A percentile compares a stretch with the other conserved stretches of the same genome.
phyloP scores from a whole-genome alignment of 2,888 invertebrate species.

The Mesorhabditis belari region DNA sequence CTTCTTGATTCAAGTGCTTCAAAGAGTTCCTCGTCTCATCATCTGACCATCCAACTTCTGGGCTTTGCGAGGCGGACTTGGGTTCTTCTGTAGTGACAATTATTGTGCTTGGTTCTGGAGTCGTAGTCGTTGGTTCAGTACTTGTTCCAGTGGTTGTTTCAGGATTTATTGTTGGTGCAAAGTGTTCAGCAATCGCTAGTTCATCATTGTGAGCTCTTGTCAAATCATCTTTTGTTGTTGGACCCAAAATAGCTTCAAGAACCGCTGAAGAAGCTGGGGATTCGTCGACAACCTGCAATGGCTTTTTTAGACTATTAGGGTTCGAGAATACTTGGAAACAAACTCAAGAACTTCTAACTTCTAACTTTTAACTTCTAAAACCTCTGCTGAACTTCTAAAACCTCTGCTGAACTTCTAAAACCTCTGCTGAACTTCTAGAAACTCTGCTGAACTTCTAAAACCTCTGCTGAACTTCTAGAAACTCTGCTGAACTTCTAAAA shows the following conservation, averaged over 20 bases:
- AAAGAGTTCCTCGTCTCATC: neutral
- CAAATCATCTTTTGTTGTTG: neutral
- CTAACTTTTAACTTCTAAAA: no score
- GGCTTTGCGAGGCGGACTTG: no score
- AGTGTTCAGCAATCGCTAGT: neutral
- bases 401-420: no score
- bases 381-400: no score
- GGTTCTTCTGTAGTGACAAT: neutral
- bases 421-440: no score
- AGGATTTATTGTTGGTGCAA: neutral
- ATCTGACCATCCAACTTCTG: neutral
- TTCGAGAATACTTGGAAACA: no score
- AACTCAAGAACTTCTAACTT: no score
- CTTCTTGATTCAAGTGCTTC: neutral
- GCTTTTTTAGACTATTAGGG: no score
- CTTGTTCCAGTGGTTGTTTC: neutral
- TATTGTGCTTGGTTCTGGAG: neutral
- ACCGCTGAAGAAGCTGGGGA: neutral
- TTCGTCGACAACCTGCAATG: neutral
- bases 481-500: no score
- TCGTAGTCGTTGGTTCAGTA: neutral
- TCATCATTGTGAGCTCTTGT: neutral
- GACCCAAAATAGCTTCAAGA: neutral
- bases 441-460: no score
- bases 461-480: no score